Base-by-base conservation (phyloP, 2,797 vertebrate genomes). In the Channa striata region DNA sequence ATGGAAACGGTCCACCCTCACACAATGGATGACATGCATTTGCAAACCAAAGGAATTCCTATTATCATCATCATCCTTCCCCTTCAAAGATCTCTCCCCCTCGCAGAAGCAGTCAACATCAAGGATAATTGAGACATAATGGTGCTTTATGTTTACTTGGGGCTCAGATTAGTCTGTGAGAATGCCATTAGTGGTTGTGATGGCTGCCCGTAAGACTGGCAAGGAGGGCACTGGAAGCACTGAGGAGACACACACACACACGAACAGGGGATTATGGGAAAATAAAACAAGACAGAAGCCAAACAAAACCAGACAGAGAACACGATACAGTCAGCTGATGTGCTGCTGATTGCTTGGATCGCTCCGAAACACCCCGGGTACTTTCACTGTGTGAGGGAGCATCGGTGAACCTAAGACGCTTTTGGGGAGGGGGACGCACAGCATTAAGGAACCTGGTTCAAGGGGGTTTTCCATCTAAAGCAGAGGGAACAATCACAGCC, bases 41-140 rank as follows among this genome's bases (percentile, higher is more conserved):
- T 81, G 42, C 71, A 69, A 80, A 78, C 80, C 78, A 83, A 80
- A 87, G 76, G 74, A 87, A 86, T 85, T 83, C 74, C 77, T 59
- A 75, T 84, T 65, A 81, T 78, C 77, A 78, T 89, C 11, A 89
- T 68, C 79, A 79, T 83, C 52, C 37, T 59, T 67, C 68, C 62
- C 40, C 82, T 86, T 80, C 74, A 82, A 78, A 77, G 65, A 73
- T 60, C 11, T 73, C 44, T 74, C 60, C 25, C 25, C 25, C 42
- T 70, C 11, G 30, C 47, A 65, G 53, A 84, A 49, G 72, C 71
- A 77, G 69, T 56, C 60, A 20, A 61, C 79, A 86, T 87, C 76
- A 75, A 68, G 76, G 71, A 68, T 80, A 86, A 84, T 76, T 81
- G 78, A 78, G 72, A 61, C 62, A 73, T 61, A 83, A 85, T 62